phyloP scores from a whole-genome alignment of 2,888 invertebrate species.

The Laothoe populi region DNA sequence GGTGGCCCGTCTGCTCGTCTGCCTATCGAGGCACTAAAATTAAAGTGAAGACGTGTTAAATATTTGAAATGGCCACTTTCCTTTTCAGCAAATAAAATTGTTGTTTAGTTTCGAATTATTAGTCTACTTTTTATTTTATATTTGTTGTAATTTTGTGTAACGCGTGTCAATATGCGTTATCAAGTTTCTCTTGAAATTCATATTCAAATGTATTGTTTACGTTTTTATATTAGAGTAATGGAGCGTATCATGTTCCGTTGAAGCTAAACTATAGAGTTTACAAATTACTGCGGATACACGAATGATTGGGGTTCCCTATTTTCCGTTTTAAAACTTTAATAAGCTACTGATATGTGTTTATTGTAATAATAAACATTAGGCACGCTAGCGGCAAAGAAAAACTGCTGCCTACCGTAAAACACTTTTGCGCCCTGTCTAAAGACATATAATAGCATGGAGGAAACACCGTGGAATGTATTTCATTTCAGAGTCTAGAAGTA shows the following conservation, averaged over 20 bases:
- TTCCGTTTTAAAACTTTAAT: constrained; percentile 8
- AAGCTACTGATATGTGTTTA: background rate
- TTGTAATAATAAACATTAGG: no score
- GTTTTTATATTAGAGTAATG: constrained; percentile 61
- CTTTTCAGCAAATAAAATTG: background rate
- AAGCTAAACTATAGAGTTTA: constrained; percentile 19
- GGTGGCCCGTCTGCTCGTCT: no score
- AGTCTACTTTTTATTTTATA: background rate
- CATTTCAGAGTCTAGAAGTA: no score
- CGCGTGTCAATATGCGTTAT: background rate
- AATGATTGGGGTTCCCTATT: constrained; percentile 13
- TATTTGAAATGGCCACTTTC: background rate
- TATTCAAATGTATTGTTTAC: constrained; percentile 53
- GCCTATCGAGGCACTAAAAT: no score
- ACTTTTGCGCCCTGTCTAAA: no score
- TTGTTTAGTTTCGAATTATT: background rate
- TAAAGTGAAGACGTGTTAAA: no score
- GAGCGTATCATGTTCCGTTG: constrained; percentile 66
- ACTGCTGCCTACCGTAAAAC: no score
- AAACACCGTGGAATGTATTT: no score
- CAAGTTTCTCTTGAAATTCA: constrained; percentile 41
- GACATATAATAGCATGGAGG: no score
- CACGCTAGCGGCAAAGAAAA: no score
- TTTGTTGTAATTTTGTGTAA: background rate
- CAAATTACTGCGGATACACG: constrained; percentile 18